Evolutionary conservation across 2,113 vertebrate species (phyloP), one percentile per base, ranked within the genome.

Genomic region (Oncorhynchus nerka): DNA sequence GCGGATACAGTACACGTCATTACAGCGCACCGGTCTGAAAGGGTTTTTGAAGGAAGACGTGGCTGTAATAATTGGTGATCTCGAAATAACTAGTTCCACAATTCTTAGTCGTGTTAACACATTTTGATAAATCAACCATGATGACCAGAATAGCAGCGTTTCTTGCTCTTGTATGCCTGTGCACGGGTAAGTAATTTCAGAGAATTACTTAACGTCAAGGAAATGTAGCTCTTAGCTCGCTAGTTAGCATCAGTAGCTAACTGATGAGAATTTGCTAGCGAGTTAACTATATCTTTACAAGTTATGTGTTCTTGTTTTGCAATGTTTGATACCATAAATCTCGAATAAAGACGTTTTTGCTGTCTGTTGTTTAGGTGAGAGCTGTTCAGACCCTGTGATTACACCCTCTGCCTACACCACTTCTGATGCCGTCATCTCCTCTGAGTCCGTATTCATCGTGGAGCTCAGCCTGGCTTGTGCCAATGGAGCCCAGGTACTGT

Each of bases 341-440:
- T 11, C 2, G 3, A 45, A 9, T 45, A 11, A 45, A 45, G 8
- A 45, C 9, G 39, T 45, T 3, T 9, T 20, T 4, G 20, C 16
- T 68, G 30, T 34, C n/a, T 39, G 45, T 11, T 62, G 2, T 80
- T 20, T 49, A 97, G 96, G 91, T 59, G 97, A 98, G 85, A 94
- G 90, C 59, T 97, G 97, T 84, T 88, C 94, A 39, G 95, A 97
- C 32, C 96, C 96, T 1, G 90, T 88, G 74, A 96, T 97, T 81
- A 94, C 93, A 3, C 95, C 97, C 11, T 96, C 96, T 75, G 96
- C 96, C 87, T 97, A 97, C 90, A 97, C 96, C 75, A 97, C 96
- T 1, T 94, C 94, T 0, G 96, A 97, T 61, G 96, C 96, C 0
- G 94, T 97, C 81, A 97, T 98, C 85, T 93, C 96, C 26, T 96